These are phyloP conservation scores for Bradypodion pumilum DNA, from an alignment of 2,797 vertebrate species.

Conservation along the genomic window DNA sequence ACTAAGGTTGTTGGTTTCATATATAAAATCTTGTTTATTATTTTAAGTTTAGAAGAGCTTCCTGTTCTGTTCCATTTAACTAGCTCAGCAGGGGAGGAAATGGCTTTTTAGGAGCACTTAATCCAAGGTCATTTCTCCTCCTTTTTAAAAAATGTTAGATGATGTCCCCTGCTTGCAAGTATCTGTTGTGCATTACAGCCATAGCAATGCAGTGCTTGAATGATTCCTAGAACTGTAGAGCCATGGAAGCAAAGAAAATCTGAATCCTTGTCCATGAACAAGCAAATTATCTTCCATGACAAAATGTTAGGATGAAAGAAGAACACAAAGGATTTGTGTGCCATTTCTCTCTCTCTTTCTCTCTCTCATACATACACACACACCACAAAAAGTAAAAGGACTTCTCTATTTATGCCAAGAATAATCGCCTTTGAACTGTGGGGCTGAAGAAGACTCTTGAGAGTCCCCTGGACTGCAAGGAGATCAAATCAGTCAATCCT, in stretches of 20 bases:
- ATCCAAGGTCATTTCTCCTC: conserved; percentile 31
- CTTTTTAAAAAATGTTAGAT: conserved; percentile 40
- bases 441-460: too few relatives aligned
- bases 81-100: background rate
- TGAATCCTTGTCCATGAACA: conserved; percentile 49
- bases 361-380: too few relatives aligned
- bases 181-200: conserved; percentile 16
- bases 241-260: conserved; percentile 15
- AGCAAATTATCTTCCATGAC: conserved; percentile 26
- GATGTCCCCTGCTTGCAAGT: conserved; percentile 24
- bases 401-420: too few relatives aligned
- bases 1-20: background rate
- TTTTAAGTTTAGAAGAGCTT: conserved; percentile 49
- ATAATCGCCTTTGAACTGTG: too few relatives aligned
- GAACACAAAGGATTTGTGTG: conserved; percentile 48
- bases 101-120: conserved; percentile 40
- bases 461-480: too few relatives aligned
- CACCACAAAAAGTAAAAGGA: too few relatives aligned
- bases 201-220: conserved; percentile 21
- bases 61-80: conserved; percentile 30
- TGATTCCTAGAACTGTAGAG: conserved; percentile 21
- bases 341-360: too few relatives aligned
- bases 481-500: too few relatives aligned
- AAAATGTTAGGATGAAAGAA: conserved; percentile 35
- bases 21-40: conserved; percentile 39